Evolutionary conservation across 2,888 invertebrate genomes (phyloP), one percentile per base, ranked within the genome.

Genomic region (Mycogona germanica): DNA sequence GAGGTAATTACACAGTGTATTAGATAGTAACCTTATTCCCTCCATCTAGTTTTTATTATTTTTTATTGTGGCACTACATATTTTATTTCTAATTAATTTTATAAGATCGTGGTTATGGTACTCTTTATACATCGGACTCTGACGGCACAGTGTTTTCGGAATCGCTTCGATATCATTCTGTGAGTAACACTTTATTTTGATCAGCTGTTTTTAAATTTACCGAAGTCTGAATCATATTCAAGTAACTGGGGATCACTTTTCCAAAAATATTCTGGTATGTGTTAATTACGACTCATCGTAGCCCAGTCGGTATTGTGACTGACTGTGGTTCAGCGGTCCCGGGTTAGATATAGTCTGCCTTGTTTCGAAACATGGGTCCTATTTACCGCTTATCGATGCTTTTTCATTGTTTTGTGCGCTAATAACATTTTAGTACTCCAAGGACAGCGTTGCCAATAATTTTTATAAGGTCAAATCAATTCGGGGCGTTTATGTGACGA

Each of bases 401-500:
- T 19, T 25, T 35, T 44, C 44, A 44, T 7, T 25, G n/a, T 17
- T 41, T 21, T 17, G 25, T n/a, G n/a, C n/a, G n/a, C n/a, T n/a
- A n/a, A n/a, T n/a, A n/a, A n/a, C n/a, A n/a, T 30, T 35, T 5
- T 47, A 55, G 55, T 55, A 41, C 26, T 29, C 38, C 12, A 53
- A 53, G 6, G 26, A 52, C 26, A 30, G 40, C 21, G 26, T 32
- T 12, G 40, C 38, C 14, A 51, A 55, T 28, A 52, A 55, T 46
- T 55, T 55, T 30, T 55, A 55, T 40, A 55, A 55, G 47, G 55
- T 55, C 4, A 44, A 45, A 35, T 55, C 55, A 7, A 53, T 55
- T n/a, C 37, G 52, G 9, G 55, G 55, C n/a, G 55, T 55, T 3
- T 55, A 46, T 32, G 12, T 55, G 14, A 54, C 55, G 3, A 55